Evolutionary conservation across 1,140 invertebrate species (phyloP).

Genomic region (Panonychus citri): DNA sequence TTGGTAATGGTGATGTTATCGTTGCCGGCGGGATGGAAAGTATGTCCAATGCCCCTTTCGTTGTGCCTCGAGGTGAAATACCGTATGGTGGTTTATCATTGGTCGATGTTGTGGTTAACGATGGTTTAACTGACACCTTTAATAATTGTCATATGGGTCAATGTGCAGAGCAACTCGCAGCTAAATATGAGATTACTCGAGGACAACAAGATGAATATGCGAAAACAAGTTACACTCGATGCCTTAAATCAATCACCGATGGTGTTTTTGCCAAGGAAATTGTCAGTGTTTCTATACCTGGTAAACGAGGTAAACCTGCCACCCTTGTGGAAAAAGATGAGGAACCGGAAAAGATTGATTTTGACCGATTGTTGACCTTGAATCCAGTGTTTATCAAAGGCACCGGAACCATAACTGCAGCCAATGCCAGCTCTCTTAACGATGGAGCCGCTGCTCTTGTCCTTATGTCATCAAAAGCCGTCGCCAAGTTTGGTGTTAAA

Average conservation of each 20-base stretch:
- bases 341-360: constrained; percentile 83
- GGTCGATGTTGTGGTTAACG: constrained; percentile 74
- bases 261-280: constrained; percentile 68
- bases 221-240: constrained; percentile 68
- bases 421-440: constrained; percentile 71
- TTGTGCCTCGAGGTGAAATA: constrained; percentile 60
- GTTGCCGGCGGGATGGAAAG: constrained; percentile 18
- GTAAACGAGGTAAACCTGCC: constrained; percentile 48
- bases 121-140: constrained; percentile 92
- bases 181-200: constrained; percentile 59
- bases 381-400: constrained; percentile 58
- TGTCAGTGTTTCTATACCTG: constrained; percentile 54
- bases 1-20: constrained; percentile 22
- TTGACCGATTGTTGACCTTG: constrained; percentile 70
- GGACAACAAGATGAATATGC: constrained; percentile 86
- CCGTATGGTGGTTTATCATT: constrained; percentile 81
- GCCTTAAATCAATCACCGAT: constrained; percentile 45
- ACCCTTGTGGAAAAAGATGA: constrained; percentile 61
- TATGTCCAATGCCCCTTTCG: constrained; percentile 33
- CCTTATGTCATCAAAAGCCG: constrained; percentile 49
- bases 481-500: constrained; percentile 47
- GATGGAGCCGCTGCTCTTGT: constrained; percentile 86
- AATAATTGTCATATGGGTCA: constrained; percentile 96
- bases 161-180: constrained; percentile 92
- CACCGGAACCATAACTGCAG: constrained; percentile 79